A percentile compares a stretch with the other conserved stretches of the same genome.
These are phyloP conservation scores for human DNA, from an alignment of 2,113 vertebrate genomes.

Conservation along the genomic window DNA sequence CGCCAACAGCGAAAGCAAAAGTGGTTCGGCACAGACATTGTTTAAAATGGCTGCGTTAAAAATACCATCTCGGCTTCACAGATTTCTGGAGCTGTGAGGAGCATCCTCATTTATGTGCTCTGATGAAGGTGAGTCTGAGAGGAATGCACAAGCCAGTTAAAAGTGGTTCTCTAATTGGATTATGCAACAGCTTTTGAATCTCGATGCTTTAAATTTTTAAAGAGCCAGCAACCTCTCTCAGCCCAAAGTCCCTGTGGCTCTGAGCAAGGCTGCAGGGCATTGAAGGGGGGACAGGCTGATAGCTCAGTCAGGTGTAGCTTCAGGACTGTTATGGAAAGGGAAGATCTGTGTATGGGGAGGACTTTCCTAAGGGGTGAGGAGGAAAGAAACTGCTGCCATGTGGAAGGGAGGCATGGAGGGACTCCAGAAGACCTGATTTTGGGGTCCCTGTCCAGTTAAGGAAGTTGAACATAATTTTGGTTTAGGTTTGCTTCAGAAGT, in stretches of 20 bases:
- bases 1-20: slow-evolving; percentile 58
- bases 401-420: background rate
- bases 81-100: slow-evolving; percentile 61
- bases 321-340: background rate
- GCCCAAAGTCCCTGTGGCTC: background rate
- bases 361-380: background rate
- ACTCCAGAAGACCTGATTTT: background rate
- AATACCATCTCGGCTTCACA: slow-evolving; percentile 67
- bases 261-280: background rate
- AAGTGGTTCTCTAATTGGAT: slow-evolving; percentile 53
- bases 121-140: slow-evolving; percentile 49
- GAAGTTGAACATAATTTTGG: background rate
- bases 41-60: slow-evolving; percentile 72
- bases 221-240: background rate
- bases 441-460: background rate
- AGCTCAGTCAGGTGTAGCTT: background rate
- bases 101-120: slow-evolving; percentile 45
- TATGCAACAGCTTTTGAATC: slow-evolving; percentile 38
- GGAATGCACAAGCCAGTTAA: slow-evolving; percentile 24
- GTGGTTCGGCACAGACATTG: slow-evolving; percentile 64
- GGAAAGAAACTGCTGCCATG: background rate
- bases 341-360: accelerated
- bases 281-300: accelerated
- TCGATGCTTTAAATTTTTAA: background rate
- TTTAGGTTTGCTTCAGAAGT: background rate